Evolutionary conservation across 2,888 invertebrate species (phyloP).

Genomic region (Xylota sylvarum): DNA sequence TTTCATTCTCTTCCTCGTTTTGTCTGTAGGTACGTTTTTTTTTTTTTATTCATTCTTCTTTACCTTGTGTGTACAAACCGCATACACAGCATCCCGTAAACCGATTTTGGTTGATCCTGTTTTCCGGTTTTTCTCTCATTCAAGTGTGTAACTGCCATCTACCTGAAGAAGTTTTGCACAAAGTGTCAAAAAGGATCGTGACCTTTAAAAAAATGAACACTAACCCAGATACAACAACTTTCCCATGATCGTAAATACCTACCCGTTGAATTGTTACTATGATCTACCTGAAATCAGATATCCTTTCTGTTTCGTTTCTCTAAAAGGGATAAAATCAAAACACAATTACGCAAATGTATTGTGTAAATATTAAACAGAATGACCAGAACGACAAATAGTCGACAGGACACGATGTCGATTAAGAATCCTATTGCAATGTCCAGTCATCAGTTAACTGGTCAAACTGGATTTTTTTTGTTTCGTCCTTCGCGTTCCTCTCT

Average conservation of each 20-base stretch:
- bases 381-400: constrained; percentile 77
- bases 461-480: constrained; percentile 51
- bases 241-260: constrained; percentile 64
- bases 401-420: constrained; percentile 66
- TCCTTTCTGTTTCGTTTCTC: constrained; percentile 46
- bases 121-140: constrained; percentile 57
- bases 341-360: constrained; percentile 84
- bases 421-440: constrained; percentile 60
- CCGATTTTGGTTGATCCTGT: constrained; percentile 71
- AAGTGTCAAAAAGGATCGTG: constrained; percentile 72
- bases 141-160: constrained; percentile 51
- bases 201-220: constrained; percentile 55
- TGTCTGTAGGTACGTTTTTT: constrained; percentile 20
- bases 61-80: constrained; percentile 48
- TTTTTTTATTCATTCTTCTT: constrained; percentile 52
- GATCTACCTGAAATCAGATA: constrained; percentile 74
- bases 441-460: constrained; percentile 47
- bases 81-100: constrained; percentile 75
- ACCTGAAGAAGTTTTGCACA: constrained; percentile 63
- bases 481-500: constrained; percentile 37
- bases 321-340: constrained; percentile 78
- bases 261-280: constrained; percentile 5
- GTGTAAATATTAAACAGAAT: constrained; percentile 81
- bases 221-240: constrained; percentile 50
- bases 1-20: constrained; percentile 25